Base-by-base conservation (phyloP, 2,113 vertebrate species). In the Hepsetus odoe region DNA sequence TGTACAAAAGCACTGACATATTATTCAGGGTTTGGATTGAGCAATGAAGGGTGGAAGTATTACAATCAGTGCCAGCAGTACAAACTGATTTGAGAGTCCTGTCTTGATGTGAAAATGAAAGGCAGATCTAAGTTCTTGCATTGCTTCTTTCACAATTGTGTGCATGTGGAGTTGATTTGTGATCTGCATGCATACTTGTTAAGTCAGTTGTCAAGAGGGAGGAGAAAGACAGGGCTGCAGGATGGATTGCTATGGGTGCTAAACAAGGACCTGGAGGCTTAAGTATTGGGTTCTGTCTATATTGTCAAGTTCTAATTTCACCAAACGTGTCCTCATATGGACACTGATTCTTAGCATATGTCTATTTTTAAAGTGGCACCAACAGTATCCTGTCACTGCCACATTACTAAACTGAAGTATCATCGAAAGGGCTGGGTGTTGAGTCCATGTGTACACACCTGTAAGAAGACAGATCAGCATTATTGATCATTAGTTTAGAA, bases 201-300 rank as follows among this genome's bases (percentile, higher is more conserved):
- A 70, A 85, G 59, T 73, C 58, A 0, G 13, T 33, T 68, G 33
- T 76, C 74, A 74, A 65, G 76, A 67, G 76, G 16, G 74, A 79
- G 76, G 46, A 51, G 55, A 84, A 67, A 72, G 65, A 40, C 56
- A 53, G 80, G 61, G 72, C 73, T 61, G 77, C 30, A 80, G 64
- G 87, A 86, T 83, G 85, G 82, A 46, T 38, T 53, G 44, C 24
- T 51, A 51, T 32, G 59, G 61, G 68, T 77, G 83, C 83, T 49
- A 89, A 85, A 88, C 74, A 67, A 62, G 72, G 81, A 77, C 80
- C 70, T 82, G 70, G 61, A 76, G 85, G 85, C 87, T 91, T 88
- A 91, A 56, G 56, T 73, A 80, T 72, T 86, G 77, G 75, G 79
- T 85, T 91, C 90, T 90, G 88, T n/a, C 90, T 91, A 89, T 89